Evolutionary conservation across 2,888 invertebrate species (phyloP).

Genomic region (Orchesellides sinensis): DNA sequence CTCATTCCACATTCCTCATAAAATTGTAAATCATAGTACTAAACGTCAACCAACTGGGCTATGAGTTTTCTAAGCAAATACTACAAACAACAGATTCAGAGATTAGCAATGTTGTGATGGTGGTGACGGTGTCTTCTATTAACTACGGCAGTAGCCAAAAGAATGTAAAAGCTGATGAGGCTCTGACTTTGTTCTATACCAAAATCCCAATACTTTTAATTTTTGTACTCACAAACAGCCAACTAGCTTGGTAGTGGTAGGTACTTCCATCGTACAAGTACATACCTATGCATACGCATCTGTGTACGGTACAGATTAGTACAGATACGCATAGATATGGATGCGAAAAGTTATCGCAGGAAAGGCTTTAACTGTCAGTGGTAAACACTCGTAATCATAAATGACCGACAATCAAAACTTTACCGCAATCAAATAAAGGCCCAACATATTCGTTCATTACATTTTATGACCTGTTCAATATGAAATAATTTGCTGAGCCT

Average conservation of each 20-base stretch:
- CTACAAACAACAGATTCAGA: background rate
- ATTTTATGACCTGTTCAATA: slow-evolving; percentile 45
- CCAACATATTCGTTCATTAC: slow-evolving; percentile 50
- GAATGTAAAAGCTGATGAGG: too few relatives aligned
- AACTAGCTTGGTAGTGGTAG: too few relatives aligned
- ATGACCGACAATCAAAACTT: slow-evolving; percentile 25
- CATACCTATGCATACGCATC: too few relatives aligned
- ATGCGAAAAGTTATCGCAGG: background rate
- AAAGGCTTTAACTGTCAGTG: background rate
- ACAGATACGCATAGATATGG: too few relatives aligned
- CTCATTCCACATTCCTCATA: slow-evolving; percentile 19
- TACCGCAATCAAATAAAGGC: slow-evolving; percentile 30
- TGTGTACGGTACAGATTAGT: too few relatives aligned
- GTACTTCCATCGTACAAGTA: too few relatives aligned
- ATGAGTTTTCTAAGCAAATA: slow-evolving; percentile 29
- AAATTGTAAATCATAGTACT: slow-evolving; percentile 57
- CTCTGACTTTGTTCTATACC: too few relatives aligned
- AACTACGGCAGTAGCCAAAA: background rate
- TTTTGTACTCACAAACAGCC: too few relatives aligned
- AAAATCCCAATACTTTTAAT: too few relatives aligned
- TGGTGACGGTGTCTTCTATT: background rate
- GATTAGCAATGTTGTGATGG: slow-evolving; percentile 15
- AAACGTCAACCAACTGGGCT: slow-evolving; percentile 46
- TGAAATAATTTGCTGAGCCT: too few relatives aligned
- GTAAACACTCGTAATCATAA: slow-evolving; percentile 10